These are phyloP conservation scores for Heterodera schachtii DNA, from an alignment of 1,140 invertebrate species.

Conservation along the genomic window DNA sequence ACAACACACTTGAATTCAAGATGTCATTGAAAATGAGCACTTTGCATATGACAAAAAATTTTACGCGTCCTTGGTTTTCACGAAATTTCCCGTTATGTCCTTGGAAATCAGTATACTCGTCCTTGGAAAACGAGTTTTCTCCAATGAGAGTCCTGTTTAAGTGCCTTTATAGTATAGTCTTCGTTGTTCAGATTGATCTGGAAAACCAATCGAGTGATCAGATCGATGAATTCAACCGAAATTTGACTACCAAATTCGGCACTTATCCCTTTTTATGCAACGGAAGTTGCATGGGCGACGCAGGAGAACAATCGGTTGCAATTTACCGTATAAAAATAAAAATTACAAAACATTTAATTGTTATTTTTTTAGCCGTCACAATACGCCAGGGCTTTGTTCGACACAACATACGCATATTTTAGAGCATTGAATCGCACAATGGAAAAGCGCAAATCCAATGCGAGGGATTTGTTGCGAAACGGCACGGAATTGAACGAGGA, in stretches of 20 bases:
- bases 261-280: conserved; percentile 43
- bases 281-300: conserved; percentile 40
- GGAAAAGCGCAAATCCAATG: background rate
- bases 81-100: too few species aligned
- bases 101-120: too few species aligned
- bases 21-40: too few species aligned
- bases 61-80: too few species aligned
- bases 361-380: background rate
- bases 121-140: too few species aligned
- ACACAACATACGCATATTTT: conserved; percentile 40
- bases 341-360: too few species aligned
- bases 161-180: background rate
- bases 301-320: conserved; percentile 29
- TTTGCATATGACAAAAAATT: too few species aligned
- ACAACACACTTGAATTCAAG: too few species aligned
- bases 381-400: conserved; percentile 42
- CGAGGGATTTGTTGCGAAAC: conserved; percentile 24
- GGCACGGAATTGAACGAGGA: conserved; percentile 22
- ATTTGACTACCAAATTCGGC: conserved; percentile 34
- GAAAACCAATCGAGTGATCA: conserved; percentile 21
- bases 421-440: conserved; percentile 35
- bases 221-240: conserved; percentile 36
- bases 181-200: conserved; percentile 35
- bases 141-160: background rate
- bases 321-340: too few species aligned